Conservation (phyloP, 2,888 invertebrate genomes). For the Drosophila demipolita region DNA sequence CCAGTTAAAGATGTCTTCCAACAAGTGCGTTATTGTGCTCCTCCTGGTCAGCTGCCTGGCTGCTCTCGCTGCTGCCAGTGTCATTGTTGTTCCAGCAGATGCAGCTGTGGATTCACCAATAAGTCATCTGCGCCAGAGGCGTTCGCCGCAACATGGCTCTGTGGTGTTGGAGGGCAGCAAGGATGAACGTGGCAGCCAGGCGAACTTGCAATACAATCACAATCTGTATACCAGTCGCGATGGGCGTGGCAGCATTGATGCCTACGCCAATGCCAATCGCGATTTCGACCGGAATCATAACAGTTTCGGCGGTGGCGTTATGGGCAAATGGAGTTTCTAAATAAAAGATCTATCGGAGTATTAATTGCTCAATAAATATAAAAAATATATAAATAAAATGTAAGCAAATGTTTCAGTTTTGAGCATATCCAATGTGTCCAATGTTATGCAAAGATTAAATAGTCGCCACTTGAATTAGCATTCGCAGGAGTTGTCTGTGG, state of each 20-base stretch:
- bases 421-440: background rate
- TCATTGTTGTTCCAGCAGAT: background rate
- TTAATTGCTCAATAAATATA: background rate
- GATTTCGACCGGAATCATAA: conserved; percentile 69
- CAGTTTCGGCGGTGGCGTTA: conserved; percentile 59
- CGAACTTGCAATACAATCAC: conserved; percentile 66
- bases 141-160: conserved; percentile 43
- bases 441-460: background rate
- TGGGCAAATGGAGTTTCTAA: conserved; percentile 57
- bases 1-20: conserved; percentile 43
- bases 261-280: conserved; percentile 67
- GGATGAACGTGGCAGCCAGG: conserved; percentile 63
- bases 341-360: background rate
- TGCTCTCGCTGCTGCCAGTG: conserved; percentile 20
- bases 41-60: conserved; percentile 40
- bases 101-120: background rate
- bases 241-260: conserved; percentile 69
- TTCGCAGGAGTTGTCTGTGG: background rate
- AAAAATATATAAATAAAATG: background rate
- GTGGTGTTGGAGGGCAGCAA: conserved; percentile 42
- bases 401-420: background rate
- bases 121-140: background rate
- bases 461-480: conserved; percentile 4
- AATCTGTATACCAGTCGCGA: conserved; percentile 66
- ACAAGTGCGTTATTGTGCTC: conserved; percentile 40